Percentiles rank a stretch among this genome's conserved stretches.
phyloP scores from a whole-genome alignment of 2,888 invertebrate species.

The Pachliopta kotzebuea region DNA sequence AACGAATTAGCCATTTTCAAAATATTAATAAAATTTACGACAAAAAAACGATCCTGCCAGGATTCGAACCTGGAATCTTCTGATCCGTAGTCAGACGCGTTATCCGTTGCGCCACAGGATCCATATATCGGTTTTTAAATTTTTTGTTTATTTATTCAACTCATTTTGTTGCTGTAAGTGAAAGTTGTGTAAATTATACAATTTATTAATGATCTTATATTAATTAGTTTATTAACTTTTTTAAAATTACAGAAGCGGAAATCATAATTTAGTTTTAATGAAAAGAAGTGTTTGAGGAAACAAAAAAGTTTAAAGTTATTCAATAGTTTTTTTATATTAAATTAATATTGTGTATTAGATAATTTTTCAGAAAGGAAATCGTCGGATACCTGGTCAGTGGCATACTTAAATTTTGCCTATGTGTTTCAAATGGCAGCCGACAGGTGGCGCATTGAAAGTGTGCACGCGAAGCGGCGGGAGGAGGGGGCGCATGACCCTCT shows the following conservation, averaged over 20 bases:
- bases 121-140: slow-evolving; percentile 7
- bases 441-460: slow-evolving; percentile 60
- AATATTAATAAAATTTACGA: slow-evolving; percentile 5
- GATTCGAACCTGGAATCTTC: slow-evolving; percentile 84
- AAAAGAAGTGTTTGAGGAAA: too few relatives aligned
- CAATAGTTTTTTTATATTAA: too few relatives aligned
- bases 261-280: too few relatives aligned
- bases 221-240: too few relatives aligned
- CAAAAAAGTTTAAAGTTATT: too few relatives aligned
- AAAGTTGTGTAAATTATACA: background rate
- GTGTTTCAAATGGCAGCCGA: slow-evolving; percentile 35
- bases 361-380: slow-evolving; percentile 14
- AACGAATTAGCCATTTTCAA: background rate
- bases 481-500: slow-evolving; percentile 59
- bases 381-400: slow-evolving; percentile 3
- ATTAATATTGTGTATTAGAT: background rate
- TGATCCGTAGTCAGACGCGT: slow-evolving; percentile 87
- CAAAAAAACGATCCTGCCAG: slow-evolving; percentile 71
- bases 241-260: too few relatives aligned
- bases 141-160: background rate
- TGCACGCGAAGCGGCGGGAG: slow-evolving; percentile 50
- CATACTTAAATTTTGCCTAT: slow-evolving; percentile 20
- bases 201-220: too few relatives aligned
- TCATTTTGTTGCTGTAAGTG: background rate
- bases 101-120: slow-evolving; percentile 84